Conservation (phyloP, 2,888 invertebrate genomes). For the Hydriomena furcata region DNA sequence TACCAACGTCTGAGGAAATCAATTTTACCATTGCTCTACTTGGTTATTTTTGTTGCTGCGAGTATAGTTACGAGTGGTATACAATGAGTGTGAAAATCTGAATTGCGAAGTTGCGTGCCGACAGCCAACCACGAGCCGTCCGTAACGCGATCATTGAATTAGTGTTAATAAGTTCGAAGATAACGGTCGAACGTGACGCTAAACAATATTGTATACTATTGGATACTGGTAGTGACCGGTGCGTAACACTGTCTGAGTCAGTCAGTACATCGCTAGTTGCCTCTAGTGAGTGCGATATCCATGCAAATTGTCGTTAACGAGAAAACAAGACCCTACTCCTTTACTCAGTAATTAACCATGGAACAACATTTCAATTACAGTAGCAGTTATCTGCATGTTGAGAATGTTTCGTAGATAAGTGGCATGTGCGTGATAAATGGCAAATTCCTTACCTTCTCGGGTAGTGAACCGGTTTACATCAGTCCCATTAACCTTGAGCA, state of each 20-base stretch:
- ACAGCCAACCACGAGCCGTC: slow-evolving; percentile 39
- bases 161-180: slow-evolving; percentile 64
- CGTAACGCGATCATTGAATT: slow-evolving; percentile 73
- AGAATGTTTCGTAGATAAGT: slow-evolving; percentile 54
- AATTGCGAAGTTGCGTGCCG: slow-evolving; percentile 68
- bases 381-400: slow-evolving; percentile 45
- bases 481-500: slow-evolving; percentile 96
- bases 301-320: slow-evolving; percentile 8
- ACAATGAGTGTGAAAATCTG: slow-evolving; percentile 57
- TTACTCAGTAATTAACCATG: slow-evolving; percentile 16
- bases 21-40: slow-evolving; percentile 44
- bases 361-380: slow-evolving; percentile 41
- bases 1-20: slow-evolving; percentile 44
- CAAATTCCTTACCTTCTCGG: slow-evolving; percentile 91
- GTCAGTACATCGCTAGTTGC: slow-evolving; percentile 19
- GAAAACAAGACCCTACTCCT: slow-evolving; percentile 13
- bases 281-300: slow-evolving; percentile 4
- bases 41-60: slow-evolving; percentile 40
- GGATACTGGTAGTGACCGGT: slow-evolving; percentile 35
- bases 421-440: slow-evolving; percentile 65
- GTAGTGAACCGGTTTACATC: slow-evolving; percentile 96
- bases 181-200: slow-evolving; percentile 53
- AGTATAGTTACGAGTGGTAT: slow-evolving; percentile 30
- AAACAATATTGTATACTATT: slow-evolving; percentile 39
- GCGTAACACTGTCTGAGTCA: slow-evolving; percentile 32